A percentile compares a stretch with the other conserved stretches of the same genome.
These are phyloP conservation scores for Octodon degus DNA, from an alignment of 2,113 vertebrate species.

Conservation along the genomic window DNA sequence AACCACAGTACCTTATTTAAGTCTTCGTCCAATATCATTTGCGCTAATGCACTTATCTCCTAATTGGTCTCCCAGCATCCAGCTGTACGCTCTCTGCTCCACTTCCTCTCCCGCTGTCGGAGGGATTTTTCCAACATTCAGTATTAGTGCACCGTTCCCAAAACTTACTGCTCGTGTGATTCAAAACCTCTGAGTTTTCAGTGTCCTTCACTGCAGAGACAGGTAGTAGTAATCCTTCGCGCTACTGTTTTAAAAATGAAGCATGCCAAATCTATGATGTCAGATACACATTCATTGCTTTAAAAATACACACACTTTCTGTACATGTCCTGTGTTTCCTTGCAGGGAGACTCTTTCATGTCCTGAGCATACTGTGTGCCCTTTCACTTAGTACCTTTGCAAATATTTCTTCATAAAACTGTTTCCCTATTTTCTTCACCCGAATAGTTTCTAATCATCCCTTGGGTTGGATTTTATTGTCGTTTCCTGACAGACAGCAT, in stretches of 20 bases:
- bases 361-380: neutral
- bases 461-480: neutral
- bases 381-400: neutral
- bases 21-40: conserved; percentile 15
- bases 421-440: neutral
- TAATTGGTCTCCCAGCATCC: conserved; percentile 18
- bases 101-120: neutral
- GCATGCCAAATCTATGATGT: neutral
- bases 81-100: neutral
- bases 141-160: neutral
- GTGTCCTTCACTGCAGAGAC: neutral
- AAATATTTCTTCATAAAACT: neutral
- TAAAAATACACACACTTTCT: neutral
- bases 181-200: neutral
- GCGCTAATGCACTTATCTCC: neutral
- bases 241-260: neutral
- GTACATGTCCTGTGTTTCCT: neutral
- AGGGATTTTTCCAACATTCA: conserved; percentile 32
- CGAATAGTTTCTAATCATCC: neutral
- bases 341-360: neutral
- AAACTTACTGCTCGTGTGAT: neutral
- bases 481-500: neutral
- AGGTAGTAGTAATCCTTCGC: neutral
- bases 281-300: neutral
- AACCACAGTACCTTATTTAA: neutral